Percentiles rank a stretch among this genome's conserved stretches.
These are phyloP conservation scores for Plectropomus leopardus DNA, from an alignment of 2,113 vertebrate species.

Conservation along the genomic window DNA sequence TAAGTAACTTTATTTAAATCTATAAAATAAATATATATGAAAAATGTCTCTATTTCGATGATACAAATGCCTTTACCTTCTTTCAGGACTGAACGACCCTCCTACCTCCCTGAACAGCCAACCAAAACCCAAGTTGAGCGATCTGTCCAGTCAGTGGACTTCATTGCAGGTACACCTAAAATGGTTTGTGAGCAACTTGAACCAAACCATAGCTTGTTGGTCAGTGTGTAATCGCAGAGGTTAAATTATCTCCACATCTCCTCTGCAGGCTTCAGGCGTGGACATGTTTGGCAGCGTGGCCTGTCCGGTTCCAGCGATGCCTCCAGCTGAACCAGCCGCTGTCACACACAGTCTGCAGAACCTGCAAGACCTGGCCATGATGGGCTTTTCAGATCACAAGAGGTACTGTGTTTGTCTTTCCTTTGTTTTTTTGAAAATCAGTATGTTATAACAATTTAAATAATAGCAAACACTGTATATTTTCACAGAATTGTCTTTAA, in stretches of 20 bases:
- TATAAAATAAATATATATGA: not conserved
- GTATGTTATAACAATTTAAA: too few relatives aligned
- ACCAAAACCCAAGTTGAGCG: slow-evolving; percentile 79
- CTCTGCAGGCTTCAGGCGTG: slow-evolving; percentile 78
- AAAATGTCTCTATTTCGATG: not conserved
- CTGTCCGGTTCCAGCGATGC: slow-evolving; percentile 59
- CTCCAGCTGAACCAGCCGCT: slow-evolving; percentile 47
- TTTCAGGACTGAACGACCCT: slow-evolving; percentile 90
- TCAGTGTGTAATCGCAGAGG: not conserved
- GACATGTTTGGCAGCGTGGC: slow-evolving; percentile 86
- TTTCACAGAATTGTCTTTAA: too few relatives aligned
- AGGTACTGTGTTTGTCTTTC: slow-evolving; percentile 60
- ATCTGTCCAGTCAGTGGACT: slow-evolving; percentile 86
- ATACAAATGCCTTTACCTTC: not conserved
- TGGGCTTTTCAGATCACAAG: slow-evolving; percentile 79
- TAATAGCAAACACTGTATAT: not conserved
- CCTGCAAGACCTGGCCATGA: slow-evolving; percentile 83
- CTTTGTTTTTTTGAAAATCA: too few relatives aligned
- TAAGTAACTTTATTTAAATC: not conserved
- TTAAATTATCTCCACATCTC: not conserved
- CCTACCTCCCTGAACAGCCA: slow-evolving; percentile 76
- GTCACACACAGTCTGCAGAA: slow-evolving; percentile 71
- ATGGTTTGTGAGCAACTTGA: not conserved
- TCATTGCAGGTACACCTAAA: slow-evolving; percentile 88
- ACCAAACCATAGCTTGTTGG: not conserved